Base-by-base conservation (phyloP, 1,140 invertebrate species). In the Cryptotermes secundus region DNA sequence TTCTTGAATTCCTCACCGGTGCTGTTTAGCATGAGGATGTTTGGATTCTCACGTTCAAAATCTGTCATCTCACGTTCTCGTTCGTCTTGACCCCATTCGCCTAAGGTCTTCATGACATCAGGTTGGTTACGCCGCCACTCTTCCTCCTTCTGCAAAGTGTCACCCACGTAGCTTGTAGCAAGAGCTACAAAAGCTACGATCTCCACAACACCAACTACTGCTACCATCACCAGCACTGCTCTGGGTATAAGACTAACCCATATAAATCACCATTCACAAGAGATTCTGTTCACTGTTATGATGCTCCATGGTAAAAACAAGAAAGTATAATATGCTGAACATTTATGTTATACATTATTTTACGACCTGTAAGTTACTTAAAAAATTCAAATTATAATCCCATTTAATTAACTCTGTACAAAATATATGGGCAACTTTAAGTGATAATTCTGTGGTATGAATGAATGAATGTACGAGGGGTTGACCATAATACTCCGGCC, bases 21-120 rank as follows among this genome's bases (percentile, higher is more conserved):
- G 83, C 92, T 92, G 88, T 94, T 94, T 80, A 95, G 89, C 92
- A 95, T 92, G 6, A 95, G 90, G 88, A 95, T 95, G 88, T 95
- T 95, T 19, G 94, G 94, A 90, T 95, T 95, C 89, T 95, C 94
- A 86, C 93, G 94, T 89, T 95, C 94, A 87, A 95, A 95, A 81
- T 94, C 92, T 9, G 94, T 95, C 24, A 94, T 94, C 86, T 94
- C 93, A 86, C 94, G 89, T 83, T 93, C 92, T 72, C 94, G 89
- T 87, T 95, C 93, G 86, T 93, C 92, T 87, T 94, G 92, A 35
- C 94, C 93, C 94, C 94, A 95, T 90, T 95, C 94, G 65, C 91
- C 94, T 38, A 94, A 90, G 65, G 92, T 92, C 31, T 92, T 93
- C 90, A 95, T 94, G 79, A 95, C 94, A 88, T 95, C 94, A 22